Conservation (phyloP, 2,797 vertebrate species). For the Macropodus opercularis region DNA sequence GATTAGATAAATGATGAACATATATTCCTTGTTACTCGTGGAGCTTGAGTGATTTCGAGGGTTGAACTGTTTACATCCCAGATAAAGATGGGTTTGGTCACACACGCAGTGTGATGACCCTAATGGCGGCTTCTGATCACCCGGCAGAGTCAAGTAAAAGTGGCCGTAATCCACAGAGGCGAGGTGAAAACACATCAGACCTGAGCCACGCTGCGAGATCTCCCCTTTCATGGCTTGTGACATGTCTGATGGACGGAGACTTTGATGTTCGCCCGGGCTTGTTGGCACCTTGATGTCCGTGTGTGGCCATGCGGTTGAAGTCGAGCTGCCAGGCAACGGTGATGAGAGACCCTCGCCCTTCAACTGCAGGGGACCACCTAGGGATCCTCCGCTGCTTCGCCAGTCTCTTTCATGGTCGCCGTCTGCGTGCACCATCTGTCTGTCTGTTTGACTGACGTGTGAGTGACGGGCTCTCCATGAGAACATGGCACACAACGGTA, state of each 20-base stretch:
- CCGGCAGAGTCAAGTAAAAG: constrained; percentile 30
- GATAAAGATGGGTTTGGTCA: too few relatives aligned
- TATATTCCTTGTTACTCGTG: too few relatives aligned
- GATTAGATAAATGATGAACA: too few relatives aligned
- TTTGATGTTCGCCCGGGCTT: constrained; percentile 60
- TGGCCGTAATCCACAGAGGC: constrained; percentile 37
- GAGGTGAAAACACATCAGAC: constrained; percentile 63
- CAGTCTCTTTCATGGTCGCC: constrained; percentile 77
- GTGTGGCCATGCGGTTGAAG: constrained; percentile 69
- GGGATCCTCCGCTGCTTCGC: constrained; percentile 68
- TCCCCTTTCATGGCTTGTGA: constrained; percentile 65
- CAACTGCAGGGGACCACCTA: constrained; percentile 72
- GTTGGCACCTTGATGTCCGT: constrained; percentile 71
- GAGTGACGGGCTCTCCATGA: constrained; percentile 79
- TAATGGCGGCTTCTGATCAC: constrained; percentile 9
- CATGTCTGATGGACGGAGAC: constrained; percentile 67
- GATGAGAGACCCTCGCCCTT: constrained; percentile 71
- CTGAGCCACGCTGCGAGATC: constrained; percentile 54
- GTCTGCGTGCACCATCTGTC: constrained; percentile 73
- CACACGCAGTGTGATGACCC: not conserved
- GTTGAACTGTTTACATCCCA: too few relatives aligned
- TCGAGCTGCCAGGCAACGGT: constrained; percentile 67
- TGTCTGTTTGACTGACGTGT: constrained; percentile 75
- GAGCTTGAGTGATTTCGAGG: too few relatives aligned
- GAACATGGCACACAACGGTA: constrained; percentile 82